Evolutionary conservation across 2,797 vertebrate genomes (phyloP).

Genomic region (Pithecia hirsuta): DNA sequence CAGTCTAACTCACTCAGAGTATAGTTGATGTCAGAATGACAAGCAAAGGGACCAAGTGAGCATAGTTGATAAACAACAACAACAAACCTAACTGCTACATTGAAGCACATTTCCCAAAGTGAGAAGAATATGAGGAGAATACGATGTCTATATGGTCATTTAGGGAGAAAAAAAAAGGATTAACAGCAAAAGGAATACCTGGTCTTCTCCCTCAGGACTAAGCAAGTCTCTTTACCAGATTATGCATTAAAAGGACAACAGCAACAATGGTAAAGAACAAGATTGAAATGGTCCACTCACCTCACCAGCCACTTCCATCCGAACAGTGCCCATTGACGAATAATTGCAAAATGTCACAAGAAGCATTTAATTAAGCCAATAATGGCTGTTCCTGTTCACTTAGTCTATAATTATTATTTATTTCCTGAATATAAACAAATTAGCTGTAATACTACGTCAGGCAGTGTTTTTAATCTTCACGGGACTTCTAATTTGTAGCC

Average conservation of each 20-base stretch:
- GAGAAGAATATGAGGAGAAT: not conserved
- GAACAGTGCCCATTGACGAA: constrained; percentile 12
- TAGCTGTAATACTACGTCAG: constrained; percentile 41
- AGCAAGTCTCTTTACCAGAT: not conserved
- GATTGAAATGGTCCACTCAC: constrained; percentile 42
- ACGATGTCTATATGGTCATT: not conserved
- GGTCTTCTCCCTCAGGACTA: not conserved
- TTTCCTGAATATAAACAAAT: constrained; percentile 68
- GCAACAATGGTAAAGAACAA: not conserved
- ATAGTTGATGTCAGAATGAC: not conserved
- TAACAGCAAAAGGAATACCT: not conserved
- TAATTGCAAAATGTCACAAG: constrained; percentile 60
- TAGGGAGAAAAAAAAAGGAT: not conserved
- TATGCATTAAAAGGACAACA: constrained; percentile 3
- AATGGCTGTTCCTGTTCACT: constrained; percentile 50
- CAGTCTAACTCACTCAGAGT: not conserved
- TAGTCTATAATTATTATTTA: constrained; percentile 65
- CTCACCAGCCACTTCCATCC: constrained; percentile 29
- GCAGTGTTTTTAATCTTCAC: constrained; percentile 34
- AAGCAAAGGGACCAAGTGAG: not conserved
- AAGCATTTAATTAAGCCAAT: constrained; percentile 70
- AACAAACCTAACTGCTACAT: not conserved
- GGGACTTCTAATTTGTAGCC: constrained; percentile 43
- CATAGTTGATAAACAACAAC: not conserved
- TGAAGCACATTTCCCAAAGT: not conserved